Evolutionary conservation across 2,888 invertebrate species (phyloP).

Genomic region (Standfussiana lucernea): DNA sequence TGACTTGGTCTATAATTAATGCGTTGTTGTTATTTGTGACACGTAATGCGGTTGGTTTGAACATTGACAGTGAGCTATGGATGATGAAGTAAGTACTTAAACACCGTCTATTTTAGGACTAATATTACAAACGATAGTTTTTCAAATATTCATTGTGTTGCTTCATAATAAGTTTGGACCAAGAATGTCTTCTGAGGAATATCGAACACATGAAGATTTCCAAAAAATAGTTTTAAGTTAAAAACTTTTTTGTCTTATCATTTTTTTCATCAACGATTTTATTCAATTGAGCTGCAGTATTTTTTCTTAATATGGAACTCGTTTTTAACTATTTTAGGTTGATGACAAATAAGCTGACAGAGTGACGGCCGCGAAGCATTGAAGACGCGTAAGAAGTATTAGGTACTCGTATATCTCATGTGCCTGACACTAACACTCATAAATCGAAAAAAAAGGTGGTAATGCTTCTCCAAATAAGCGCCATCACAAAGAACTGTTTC

Average conservation of each 20-base stretch:
- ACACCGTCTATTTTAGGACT: not conserved
- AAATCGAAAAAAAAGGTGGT: too few relatives aligned
- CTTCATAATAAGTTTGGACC: not conserved
- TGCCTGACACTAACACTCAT: too few relatives aligned
- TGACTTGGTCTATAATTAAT: constrained; percentile 43
- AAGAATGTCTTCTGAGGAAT: not conserved
- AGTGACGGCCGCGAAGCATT: too few relatives aligned
- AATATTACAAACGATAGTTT: not conserved
- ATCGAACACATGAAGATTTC: not conserved
- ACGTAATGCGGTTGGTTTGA: constrained; percentile 37
- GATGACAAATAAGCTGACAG: not conserved
- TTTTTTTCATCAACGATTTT: not conserved
- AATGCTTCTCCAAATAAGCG: not conserved
- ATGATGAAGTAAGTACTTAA: not conserved
- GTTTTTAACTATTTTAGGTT: not conserved
- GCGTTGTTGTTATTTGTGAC: constrained; percentile 42
- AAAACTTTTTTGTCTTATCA: not conserved
- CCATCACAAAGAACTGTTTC: not conserved
- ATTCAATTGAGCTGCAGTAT: not conserved
- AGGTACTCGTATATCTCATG: too few relatives aligned
- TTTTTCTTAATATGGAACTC: not conserved
- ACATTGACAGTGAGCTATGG: constrained; percentile 36
- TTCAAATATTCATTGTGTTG: not conserved
- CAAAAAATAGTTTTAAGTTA: not conserved
- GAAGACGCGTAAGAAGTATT: too few relatives aligned